Evolutionary conservation across 2,888 invertebrate genomes (phyloP).

Genomic region (Heliconius hortense): DNA sequence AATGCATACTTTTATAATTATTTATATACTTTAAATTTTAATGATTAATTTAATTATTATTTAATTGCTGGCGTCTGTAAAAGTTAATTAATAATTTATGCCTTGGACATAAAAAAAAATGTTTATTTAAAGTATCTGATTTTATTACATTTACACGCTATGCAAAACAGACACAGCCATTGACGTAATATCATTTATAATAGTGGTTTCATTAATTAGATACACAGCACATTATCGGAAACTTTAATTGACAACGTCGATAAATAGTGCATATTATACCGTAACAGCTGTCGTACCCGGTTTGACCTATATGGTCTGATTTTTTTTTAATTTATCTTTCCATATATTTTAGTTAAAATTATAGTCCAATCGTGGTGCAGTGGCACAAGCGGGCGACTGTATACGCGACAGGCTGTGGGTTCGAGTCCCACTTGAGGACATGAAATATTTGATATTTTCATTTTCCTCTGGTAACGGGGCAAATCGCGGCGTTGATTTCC

Average conservation of each 20-base stretch:
- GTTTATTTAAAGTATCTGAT: constrained; percentile 4
- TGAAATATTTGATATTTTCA: too few species aligned
- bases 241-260: constrained; percentile 14
- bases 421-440: too few species aligned
- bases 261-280: constrained; percentile 4
- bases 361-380: too few species aligned
- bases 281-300: not conserved
- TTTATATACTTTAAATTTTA: not conserved
- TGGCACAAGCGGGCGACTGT: too few species aligned
- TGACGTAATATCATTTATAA: constrained; percentile 24
- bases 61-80: not conserved
- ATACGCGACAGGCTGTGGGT: too few species aligned
- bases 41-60: not conserved
- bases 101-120: constrained; percentile 9
- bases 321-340: not conserved
- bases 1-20: not conserved
- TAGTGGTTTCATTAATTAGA: constrained; percentile 20
- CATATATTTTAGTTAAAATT: not conserved
- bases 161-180: constrained; percentile 12
- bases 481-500: too few species aligned
- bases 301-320: not conserved
- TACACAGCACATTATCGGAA: constrained; percentile 14
- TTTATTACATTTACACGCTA: constrained; percentile 7
- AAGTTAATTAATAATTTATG: not conserved
- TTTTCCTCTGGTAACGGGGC: too few species aligned